These are phyloP conservation scores for Timema cristinae DNA, from an alignment of 2,888 invertebrate species.

Conservation along the genomic window DNA sequence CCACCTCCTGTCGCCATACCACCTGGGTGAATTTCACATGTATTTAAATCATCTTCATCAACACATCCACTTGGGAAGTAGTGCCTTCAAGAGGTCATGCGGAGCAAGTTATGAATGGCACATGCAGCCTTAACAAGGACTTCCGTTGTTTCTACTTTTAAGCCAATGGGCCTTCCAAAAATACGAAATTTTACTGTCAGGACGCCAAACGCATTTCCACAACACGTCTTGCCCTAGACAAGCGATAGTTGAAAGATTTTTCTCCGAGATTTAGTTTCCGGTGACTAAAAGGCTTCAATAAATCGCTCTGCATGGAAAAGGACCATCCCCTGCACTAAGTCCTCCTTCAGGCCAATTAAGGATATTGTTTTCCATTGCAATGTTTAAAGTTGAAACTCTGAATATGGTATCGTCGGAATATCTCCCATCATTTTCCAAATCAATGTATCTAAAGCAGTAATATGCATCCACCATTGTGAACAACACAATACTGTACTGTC, in stretches of 20 bases:
- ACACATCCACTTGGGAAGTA: neutral
- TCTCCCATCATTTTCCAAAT: neutral
- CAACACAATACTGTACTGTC: constrained; percentile 37
- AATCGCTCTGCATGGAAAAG: neutral
- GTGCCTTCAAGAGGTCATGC: neutral
- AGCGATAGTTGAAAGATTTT: too few species aligned
- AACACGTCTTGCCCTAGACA: too few species aligned
- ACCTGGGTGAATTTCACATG: neutral
- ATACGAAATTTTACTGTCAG: neutral
- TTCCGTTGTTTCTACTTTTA: constrained; percentile 2
- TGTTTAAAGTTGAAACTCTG: neutral
- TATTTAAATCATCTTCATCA: neutral
- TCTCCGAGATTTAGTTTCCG: neutral
- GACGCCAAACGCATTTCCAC: too few species aligned
- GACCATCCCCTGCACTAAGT: neutral
- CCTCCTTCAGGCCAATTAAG: neutral
- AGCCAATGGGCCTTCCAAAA: constrained; percentile 9
- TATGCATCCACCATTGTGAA: constrained; percentile 8
- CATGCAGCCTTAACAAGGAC: neutral
- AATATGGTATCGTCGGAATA: neutral
- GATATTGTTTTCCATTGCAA: neutral
- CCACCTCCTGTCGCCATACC: neutral
- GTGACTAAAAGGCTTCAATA: too few species aligned
- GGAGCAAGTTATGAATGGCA: neutral
- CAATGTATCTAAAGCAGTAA: constrained; percentile 5